Evolutionary conservation across 1,140 invertebrate genomes (phyloP).

Genomic region (Brachionus paranguensis): DNA sequence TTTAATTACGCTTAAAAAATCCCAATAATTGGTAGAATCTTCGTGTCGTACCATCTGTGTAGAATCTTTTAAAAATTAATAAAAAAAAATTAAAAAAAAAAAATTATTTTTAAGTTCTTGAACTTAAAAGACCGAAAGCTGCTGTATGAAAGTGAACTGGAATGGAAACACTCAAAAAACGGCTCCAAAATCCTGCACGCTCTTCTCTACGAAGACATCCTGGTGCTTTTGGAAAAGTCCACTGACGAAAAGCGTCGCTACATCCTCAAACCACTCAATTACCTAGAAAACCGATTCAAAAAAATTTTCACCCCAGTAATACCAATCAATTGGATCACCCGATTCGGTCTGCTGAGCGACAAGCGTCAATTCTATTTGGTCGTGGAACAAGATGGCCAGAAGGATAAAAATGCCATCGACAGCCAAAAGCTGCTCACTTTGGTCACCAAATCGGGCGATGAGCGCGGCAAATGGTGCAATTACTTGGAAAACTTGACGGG

Average conservation of each 20-base stretch:
- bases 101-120: not conserved
- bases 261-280: slow-evolving; percentile 1
- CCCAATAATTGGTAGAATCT: too few species aligned
- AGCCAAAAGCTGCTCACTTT: slow-evolving; percentile 5
- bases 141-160: slow-evolving; percentile 9
- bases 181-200: not conserved
- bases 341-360: not conserved
- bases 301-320: not conserved
- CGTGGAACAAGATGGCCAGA: not conserved
- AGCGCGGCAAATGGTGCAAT: slow-evolving; percentile 11
- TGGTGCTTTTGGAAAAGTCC: slow-evolving; percentile 7
- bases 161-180: not conserved
- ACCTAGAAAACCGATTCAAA: not conserved
- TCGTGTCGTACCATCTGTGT: not conserved
- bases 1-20: too few species aligned
- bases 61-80: not conserved
- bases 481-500: not conserved
- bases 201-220: slow-evolving; percentile 14
- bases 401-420: not conserved
- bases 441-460: slow-evolving; percentile 32
- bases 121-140: not conserved
- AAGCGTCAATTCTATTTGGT: slow-evolving; percentile 7
- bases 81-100: not conserved
- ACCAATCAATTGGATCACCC: not conserved
- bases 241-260: slow-evolving; percentile 33